Evolutionary conservation across 2,797 vertebrate genomes (phyloP), one percentile per base, ranked within the genome.

Genomic region (Pangasius mekongensis): DNA sequence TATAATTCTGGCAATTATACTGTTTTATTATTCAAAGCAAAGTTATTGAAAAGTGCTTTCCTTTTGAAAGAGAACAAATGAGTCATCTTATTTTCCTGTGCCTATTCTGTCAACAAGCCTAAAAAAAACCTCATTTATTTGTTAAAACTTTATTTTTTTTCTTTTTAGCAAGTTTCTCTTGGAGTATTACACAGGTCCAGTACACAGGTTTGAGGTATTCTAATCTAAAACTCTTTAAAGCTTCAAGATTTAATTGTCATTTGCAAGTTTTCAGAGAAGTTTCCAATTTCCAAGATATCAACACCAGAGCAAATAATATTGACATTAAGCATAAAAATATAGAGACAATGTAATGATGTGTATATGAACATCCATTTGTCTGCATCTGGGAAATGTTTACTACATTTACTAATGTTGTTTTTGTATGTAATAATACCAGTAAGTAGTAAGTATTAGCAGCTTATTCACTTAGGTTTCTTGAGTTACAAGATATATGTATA

Each of bases 151-250:
- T 43, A 5, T 43, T 43, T 43, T 43, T 43, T 47, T 47, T 47
- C 8, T 47, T 47, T 47, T 47, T 47, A 47, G 67, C 18, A 9
- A 9, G 69, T 94, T 95, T 94, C 86, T 94, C 93, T 95, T 95
- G 94, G 94, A 93, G 86, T 94, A 94, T 95, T 94, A 95, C 92
- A 93, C 92, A 92, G 93, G 83, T 83, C 93, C 81, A 74, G 81
- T 54, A 16, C 81, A n/a, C 47, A 54, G 69, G 56, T 64, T 84
- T 77, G 20, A 66, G 47, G 30, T 52, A 30, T 39, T 84, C 43
- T 39, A 78, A 56, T 33, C 20, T 7, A 14, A 33, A 58, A 80
- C 36, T 22, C 64, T 56, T 54, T 58, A 74, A 69, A 47, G 47
- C 73, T 67, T 43, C 60, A 39, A 27, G 22, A 62, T 62, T 60